phyloP scores from a whole-genome alignment of 2,113 vertebrate species.

The Elephas maximus region DNA sequence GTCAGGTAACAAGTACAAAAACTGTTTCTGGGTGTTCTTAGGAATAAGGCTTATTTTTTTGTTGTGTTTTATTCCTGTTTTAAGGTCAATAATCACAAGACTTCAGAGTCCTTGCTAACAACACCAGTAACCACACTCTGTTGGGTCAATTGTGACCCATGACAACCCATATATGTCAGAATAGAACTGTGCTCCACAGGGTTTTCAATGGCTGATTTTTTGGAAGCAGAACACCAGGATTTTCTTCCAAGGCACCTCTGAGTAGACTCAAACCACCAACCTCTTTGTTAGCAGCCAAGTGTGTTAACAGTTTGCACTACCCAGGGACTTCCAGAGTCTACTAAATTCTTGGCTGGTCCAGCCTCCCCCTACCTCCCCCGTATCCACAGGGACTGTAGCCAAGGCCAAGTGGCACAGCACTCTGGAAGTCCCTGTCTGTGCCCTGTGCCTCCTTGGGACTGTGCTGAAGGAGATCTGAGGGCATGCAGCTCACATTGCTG shows the following conservation, averaged over 20 bases:
- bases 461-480: not conserved
- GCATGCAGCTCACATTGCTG: rapidly evolving
- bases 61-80: not conserved
- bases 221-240: not conserved
- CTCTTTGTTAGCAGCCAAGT: not conserved
- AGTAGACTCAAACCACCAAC: not conserved
- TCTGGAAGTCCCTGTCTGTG: not conserved
- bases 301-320: not conserved
- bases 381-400: not conserved
- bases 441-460: not conserved
- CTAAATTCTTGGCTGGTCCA: not conserved
- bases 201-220: not conserved
- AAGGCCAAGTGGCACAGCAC: not conserved
- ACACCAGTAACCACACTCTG: not conserved
- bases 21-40: not conserved
- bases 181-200: not conserved
- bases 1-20: not conserved
- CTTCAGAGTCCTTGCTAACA: not conserved
- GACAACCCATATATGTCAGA: not conserved
- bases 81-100: not conserved
- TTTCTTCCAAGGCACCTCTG: not conserved
- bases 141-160: not conserved
- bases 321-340: not conserved
- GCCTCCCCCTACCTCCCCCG: too few relatives aligned
- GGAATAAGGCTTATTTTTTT: not conserved